Evolutionary conservation across 2,797 vertebrate genomes (phyloP), one percentile per base, ranked within the genome.

Genomic region (Sphenopsis melanotis): DNA sequence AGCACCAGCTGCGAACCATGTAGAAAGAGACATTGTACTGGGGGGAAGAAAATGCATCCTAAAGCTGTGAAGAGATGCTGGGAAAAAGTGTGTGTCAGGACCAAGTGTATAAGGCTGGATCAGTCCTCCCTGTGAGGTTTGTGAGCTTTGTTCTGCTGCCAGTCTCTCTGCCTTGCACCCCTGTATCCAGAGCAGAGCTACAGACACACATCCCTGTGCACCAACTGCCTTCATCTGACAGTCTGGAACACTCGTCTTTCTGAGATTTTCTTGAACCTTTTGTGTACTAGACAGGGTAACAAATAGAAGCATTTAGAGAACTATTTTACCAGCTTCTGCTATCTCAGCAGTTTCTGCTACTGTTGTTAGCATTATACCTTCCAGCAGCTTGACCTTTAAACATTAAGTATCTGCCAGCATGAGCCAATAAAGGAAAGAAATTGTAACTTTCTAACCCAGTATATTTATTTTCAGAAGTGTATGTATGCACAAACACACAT

Each of bases 361-460:
- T 39, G 17, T 44, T 68, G 42, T 55, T 91, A 89, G 57, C 37
- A 32, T 80, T 69, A 5, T 85, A 78, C 32, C 44, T 77, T 81
- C 59, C 53, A 71, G 52, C 63, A 93, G 20, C 19, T 79, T 91
- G 61, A 91, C 59, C 60, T 96, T 94, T 94, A 75, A 84, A 53
- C 9, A 1, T 24, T 72, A 80, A 86, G 49, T 75, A 44, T 24
- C 64, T 87, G 85, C 47, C 26, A 22, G 41, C 61, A 71, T 36
- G 34, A 68, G 17, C 3, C 10, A 42, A 59, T n/a, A 78, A 64
- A 44, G 76, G 36, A 80, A 93, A 86, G 65, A 80, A 81, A 30
- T 29, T 57, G 9, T 46, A 63, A 46, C 36, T 66, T 11, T 46
- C 20, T 87, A 50, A 44, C 14, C 19, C 37, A 34, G 8, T 17